Evolutionary conservation across 2,797 vertebrate genomes (phyloP), one percentile per base, ranked within the genome.

Genomic region (Protonibea diacanthus): DNA sequence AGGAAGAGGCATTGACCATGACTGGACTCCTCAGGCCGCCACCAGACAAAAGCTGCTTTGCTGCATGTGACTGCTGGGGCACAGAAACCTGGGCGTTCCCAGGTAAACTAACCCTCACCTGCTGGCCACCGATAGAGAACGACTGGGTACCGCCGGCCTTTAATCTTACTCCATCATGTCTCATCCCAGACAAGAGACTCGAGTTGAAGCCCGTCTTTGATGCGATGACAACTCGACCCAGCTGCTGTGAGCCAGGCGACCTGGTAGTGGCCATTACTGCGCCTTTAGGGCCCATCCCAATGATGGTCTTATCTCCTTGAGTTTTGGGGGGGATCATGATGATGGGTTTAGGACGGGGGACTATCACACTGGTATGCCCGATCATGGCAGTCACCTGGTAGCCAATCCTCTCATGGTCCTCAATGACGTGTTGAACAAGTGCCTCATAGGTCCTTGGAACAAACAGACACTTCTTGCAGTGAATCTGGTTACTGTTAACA

Each of bases 371-470:
- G 55, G 98, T 99, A 92, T 99, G 98, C 5, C 98, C 97, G 40
- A 99, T 99, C 98, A 99, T 99, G 57, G 98, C 98, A 2, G 98
- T 99, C 69, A 99, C 98, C 93, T 99, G 98, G 90, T 99, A 99
- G 25, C 98, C 98, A 78, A 99, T 98, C 55, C 97, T 95, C 84
- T 99, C 98, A 0, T 99, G 98, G 93, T 99, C 98, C 95, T 99
- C 98, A 6, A 99, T 99, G 88, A 99, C 98, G 15, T 99, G 98
- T 44, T 99, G 98, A 12, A 99, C 98, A 82, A 99, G 96, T 70
- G 98, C 97, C 95, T 99, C 98, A 0, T 99, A 99, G 0, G 97
- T 98, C 87, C 98, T 96, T 7, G 98, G 98, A 89, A 99, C 97
- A 87, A 99, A 99, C 89, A 99, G 96, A 95, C 98, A 99, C 93